A percentile compares a stretch with the other conserved stretches of the same genome.
Conservation (phyloP, 1,140 invertebrate genomes). For the Drosophila azteca region DNA sequence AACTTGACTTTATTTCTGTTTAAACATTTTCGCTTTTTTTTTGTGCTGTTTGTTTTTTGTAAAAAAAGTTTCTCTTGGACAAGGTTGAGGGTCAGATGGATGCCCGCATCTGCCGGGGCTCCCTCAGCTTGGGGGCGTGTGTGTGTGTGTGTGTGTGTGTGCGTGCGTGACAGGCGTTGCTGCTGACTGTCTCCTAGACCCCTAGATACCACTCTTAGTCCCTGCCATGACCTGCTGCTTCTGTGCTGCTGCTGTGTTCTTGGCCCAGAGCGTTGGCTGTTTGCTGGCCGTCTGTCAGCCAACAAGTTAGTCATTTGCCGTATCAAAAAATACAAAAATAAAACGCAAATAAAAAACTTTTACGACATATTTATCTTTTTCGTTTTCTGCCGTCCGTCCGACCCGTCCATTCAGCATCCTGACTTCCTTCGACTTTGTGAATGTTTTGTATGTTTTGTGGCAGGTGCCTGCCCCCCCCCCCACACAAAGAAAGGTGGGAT, state of each 20-base stretch:
- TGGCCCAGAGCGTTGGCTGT: slow-evolving; percentile 45
- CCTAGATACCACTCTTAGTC: background rate
- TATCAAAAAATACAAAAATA: slow-evolving; percentile 65
- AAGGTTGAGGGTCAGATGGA: slow-evolving; percentile 47
- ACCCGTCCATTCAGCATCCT: slow-evolving; percentile 24
- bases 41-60: slow-evolving; percentile 20
- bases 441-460: slow-evolving; percentile 16
- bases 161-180: slow-evolving; percentile 69
- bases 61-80: slow-evolving; percentile 40
- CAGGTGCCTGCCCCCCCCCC: too few species aligned
- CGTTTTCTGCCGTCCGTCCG: slow-evolving; percentile 26
- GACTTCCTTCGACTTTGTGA: slow-evolving; percentile 38
- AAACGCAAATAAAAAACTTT: slow-evolving; percentile 81
- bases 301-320: slow-evolving; percentile 80
- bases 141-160: background rate
- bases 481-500: slow-evolving; percentile 51
- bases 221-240: background rate
- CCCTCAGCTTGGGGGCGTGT: slow-evolving; percentile 36
- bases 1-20: background rate
- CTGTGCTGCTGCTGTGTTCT: slow-evolving; percentile 4
- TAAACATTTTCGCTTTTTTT: slow-evolving; percentile 6
- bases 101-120: slow-evolving; percentile 11
- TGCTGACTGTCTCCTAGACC: slow-evolving; percentile 38
- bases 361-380: slow-evolving; percentile 79
- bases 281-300: slow-evolving; percentile 59